Base-by-base conservation (phyloP, 1,140 invertebrate species). In the Drosophila sp. region DNA sequence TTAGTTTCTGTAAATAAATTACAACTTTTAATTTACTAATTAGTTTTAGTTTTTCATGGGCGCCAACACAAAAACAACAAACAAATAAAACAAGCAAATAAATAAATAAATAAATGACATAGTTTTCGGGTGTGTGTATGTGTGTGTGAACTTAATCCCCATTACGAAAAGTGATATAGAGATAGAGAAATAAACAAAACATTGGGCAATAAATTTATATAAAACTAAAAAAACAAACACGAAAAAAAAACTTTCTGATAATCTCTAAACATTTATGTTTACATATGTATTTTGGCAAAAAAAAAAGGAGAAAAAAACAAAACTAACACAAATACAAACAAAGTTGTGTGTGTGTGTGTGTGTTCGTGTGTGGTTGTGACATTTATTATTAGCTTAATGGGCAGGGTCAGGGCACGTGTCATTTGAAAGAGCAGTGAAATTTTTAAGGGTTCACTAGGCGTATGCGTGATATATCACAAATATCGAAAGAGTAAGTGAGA, bases 11-110 rank as follows among this genome's bases (percentile, higher is more conserved):
- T 58, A 58, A 38, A 58, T 58, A 58, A 38, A 58, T 58, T 58
- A 58, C 56, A 58, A 58, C 56, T 58, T 58, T 58, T 58, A 58
- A 58, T 58, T 58, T 58, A 58, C 56, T 58, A 58, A 58, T 58
- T 58, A 58, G 56, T 58, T 68, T 57, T 57, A 32, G 32, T 57
- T 57, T 30, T 35, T 55, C 33, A 68, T 44, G 27, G 47, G 47
- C 23, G 8, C 33, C 29, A 33, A 8, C 10, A 55, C 41, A 61
- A 35, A 25, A 35, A 58, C 27, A 56, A 69, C 61, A 56, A 56
- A 27, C 60, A 23, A 57, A 62, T 56, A 61, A 62, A 63, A 63
- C 60, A 50, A 61, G 25, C 25, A 61, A 61, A 61, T 61, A 62
- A 57, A 63, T 50, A 62, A 57, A 63, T 50, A 35, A 41, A 61